Percentiles rank a stretch among this genome's conserved stretches.
phyloP scores from a whole-genome alignment of 2,113 vertebrate species.

The Ameiurus melas region DNA sequence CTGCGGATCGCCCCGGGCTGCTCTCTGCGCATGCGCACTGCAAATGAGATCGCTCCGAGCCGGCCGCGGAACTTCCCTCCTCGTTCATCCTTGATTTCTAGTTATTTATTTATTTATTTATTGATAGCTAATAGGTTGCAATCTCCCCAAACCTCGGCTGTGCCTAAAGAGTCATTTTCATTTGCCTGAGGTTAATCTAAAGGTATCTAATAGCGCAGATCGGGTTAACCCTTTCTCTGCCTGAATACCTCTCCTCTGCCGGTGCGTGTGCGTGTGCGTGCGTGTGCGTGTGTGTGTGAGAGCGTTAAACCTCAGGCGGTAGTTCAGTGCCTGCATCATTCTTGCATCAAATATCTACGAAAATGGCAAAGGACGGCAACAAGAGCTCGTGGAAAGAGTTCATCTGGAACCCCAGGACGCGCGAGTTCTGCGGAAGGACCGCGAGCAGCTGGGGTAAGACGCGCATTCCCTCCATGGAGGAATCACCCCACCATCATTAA shows the following conservation, averaged over 20 bases:
- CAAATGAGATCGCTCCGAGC: conserved; percentile 22
- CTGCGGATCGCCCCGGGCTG: conserved; percentile 67
- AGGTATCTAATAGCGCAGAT: neutral
- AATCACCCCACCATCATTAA: neutral
- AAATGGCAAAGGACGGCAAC: conserved; percentile 80
- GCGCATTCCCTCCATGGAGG: neutral
- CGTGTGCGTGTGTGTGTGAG: neutral
- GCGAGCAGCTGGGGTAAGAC: conserved; percentile 88
- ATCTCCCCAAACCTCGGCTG: neutral
- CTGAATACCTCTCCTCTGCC: neutral
- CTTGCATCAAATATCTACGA: conserved; percentile 21
- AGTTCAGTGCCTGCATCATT: neutral
- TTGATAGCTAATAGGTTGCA: conserved; percentile 12
- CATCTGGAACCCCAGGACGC: conserved; percentile 87
- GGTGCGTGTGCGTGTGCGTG: neutral
- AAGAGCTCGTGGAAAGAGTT: conserved; percentile 81
- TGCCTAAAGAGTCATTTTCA: neutral
- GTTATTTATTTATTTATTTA: neutral
- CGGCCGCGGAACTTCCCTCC: neutral
- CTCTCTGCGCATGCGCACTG: conserved; percentile 41
- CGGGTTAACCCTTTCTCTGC: neutral
- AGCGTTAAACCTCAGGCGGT: neutral
- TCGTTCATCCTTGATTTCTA: conserved; percentile 20
- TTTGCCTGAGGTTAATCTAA: neutral
- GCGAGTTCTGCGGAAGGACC: conserved; percentile 87